Percentiles rank a stretch among this genome's conserved stretches.
These are phyloP conservation scores for Drosophila yakuba DNA, from an alignment of 1,140 invertebrate genomes.

Conservation along the genomic window DNA sequence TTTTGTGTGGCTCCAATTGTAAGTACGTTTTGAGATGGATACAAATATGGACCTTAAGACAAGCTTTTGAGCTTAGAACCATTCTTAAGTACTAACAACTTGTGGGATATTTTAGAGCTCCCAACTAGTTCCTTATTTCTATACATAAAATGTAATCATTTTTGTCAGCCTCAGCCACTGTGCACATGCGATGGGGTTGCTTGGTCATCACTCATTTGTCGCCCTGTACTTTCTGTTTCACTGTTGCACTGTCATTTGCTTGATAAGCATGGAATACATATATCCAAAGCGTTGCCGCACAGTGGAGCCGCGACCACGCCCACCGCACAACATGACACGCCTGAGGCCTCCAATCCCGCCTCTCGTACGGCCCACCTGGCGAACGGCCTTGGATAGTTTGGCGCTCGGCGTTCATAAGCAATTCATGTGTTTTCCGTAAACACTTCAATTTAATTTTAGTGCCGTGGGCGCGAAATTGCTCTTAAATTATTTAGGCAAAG, in stretches of 20 bases:
- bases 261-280: slow-evolving; percentile 63
- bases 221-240: slow-evolving; percentile 51
- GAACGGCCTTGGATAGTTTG: slow-evolving; percentile 48
- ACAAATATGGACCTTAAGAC: too few relatives aligned
- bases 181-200: slow-evolving; percentile 60
- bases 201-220: slow-evolving; percentile 75
- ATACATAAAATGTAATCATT: background rate
- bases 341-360: background rate
- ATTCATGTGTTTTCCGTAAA: slow-evolving; percentile 80
- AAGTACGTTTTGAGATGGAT: too few relatives aligned
- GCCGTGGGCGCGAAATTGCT: slow-evolving; percentile 78
- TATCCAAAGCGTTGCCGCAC: slow-evolving; percentile 30
- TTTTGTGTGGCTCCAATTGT: too few relatives aligned
- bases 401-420: slow-evolving; percentile 69
- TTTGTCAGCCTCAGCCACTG: slow-evolving; percentile 23
- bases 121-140: background rate
- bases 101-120: background rate
- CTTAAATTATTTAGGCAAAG: slow-evolving; percentile 72
- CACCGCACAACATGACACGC: slow-evolving; percentile 62
- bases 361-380: background rate
- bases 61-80: too few relatives aligned
- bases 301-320: slow-evolving; percentile 56
- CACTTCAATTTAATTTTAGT: slow-evolving; percentile 83
- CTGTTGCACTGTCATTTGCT: slow-evolving; percentile 78
- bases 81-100: too few relatives aligned